Evolutionary conservation across 2,797 vertebrate species (phyloP).

Genomic region (Gallinago solitaria): DNA sequence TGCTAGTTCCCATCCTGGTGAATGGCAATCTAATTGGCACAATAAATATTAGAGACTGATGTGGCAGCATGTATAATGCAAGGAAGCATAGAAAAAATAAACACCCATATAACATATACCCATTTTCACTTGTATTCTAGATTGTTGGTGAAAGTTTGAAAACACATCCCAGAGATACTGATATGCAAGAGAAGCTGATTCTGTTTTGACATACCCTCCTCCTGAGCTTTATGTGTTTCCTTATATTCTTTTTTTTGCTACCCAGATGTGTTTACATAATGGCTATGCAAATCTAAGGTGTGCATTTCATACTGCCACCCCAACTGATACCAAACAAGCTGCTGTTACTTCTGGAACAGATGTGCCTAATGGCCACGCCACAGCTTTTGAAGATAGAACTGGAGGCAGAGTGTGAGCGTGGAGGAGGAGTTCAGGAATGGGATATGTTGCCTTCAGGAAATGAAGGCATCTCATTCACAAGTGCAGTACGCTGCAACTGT

Average conservation of each 20-base stretch:
- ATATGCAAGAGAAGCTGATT: not conserved
- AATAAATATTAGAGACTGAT: not conserved
- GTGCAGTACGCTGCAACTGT: not conserved
- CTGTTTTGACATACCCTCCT: not conserved
- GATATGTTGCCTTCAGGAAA: not conserved
- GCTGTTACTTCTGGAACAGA: not conserved
- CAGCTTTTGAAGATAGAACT: not conserved
- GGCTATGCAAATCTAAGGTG: not conserved
- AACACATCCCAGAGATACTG: not conserved
- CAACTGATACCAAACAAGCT: not conserved
- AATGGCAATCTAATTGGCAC: not conserved
- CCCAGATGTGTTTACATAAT: not conserved
- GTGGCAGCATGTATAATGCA: not conserved
- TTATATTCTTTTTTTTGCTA: not conserved
- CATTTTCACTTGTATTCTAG: not conserved
- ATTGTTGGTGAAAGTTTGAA: not conserved
- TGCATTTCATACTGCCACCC: not conserved
- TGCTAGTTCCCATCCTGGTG: not conserved
- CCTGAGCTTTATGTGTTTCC: not conserved
- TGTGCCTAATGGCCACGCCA: not conserved
- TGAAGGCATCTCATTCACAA: not conserved
- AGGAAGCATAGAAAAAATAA: not conserved
- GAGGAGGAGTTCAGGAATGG: not conserved
- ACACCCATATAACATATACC: not conserved
- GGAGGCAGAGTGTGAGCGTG: accelerated